Conservation (phyloP, 2,113 vertebrate species). For the Erythrolamprus reginae region DNA sequence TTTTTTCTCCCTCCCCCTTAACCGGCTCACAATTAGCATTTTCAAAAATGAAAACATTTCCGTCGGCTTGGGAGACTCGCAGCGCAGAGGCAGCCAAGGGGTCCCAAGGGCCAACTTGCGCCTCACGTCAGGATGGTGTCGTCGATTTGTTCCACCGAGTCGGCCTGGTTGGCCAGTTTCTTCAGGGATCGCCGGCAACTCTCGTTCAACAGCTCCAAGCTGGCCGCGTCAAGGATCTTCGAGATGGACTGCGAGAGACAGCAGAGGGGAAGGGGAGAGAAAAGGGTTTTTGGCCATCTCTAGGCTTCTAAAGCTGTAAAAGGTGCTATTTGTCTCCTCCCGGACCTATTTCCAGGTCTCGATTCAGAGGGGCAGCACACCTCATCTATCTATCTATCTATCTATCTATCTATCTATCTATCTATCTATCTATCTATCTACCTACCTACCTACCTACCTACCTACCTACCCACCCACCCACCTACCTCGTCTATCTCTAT, state of each 20-base stretch:
- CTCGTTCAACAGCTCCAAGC: constrained; percentile 87
- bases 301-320: not conserved
- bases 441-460: too few relatives aligned
- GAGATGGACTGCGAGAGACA: constrained; percentile 71
- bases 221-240: constrained; percentile 89
- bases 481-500: too few relatives aligned
- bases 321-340: too few relatives aligned
- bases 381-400: too few relatives aligned
- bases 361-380: not conserved
- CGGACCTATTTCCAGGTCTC: not conserved
- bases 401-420: too few relatives aligned
- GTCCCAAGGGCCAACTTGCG: constrained; percentile 16
- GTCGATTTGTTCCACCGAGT: constrained; percentile 91
- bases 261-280: not conserved
- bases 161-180: constrained; percentile 84
- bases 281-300: fast-evolving
- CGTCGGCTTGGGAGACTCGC: constrained; percentile 48
- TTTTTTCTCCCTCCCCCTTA: not conserved
- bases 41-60: constrained; percentile 79
- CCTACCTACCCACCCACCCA: too few relatives aligned
- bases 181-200: constrained; percentile 88
- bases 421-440: too few relatives aligned
- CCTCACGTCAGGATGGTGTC: constrained; percentile 96
- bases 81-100: constrained; percentile 45
- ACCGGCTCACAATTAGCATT: constrained; percentile 66